Evolutionary conservation across 1,140 invertebrate species (phyloP).

Genomic region (Pararge aegeria): DNA sequence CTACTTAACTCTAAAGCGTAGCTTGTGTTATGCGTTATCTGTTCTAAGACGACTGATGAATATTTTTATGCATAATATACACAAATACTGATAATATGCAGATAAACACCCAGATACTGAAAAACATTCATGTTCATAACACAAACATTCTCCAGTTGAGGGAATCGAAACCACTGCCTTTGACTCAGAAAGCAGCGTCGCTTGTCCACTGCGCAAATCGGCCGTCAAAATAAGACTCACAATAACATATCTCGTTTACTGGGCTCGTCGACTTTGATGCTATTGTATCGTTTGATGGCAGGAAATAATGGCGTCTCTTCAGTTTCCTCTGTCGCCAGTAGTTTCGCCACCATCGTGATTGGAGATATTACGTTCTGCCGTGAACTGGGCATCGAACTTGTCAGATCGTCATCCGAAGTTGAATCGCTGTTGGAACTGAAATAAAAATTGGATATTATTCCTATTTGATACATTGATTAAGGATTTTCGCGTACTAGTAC

Average conservation of each 20-base stretch:
- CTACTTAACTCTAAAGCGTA: too few species aligned
- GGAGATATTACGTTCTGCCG: constrained; percentile 51
- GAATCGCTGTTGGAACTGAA: constrained; percentile 72
- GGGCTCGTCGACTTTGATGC: constrained; percentile 56
- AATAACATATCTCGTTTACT: constrained; percentile 64
- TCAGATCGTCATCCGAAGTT: constrained; percentile 72
- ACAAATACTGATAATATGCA: too few species aligned
- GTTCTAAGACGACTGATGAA: too few species aligned
- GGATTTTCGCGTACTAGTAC: too few species aligned
- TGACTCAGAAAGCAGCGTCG: too few species aligned
- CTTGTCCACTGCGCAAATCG: too few species aligned
- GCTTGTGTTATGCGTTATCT: too few species aligned
- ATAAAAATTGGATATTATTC: not conserved
- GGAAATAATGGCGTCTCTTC: constrained; percentile 48
- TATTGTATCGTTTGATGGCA: constrained; percentile 54
- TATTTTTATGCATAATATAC: too few species aligned
- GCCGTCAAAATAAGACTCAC: constrained; percentile 46
- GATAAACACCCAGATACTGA: too few species aligned
- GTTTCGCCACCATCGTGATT: constrained; percentile 30
- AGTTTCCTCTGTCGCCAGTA: constrained; percentile 30
- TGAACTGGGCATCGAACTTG: constrained; percentile 54
- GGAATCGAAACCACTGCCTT: too few species aligned
- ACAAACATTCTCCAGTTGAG: too few species aligned
- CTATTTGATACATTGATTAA: not conserved
- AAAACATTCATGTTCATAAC: too few species aligned